phyloP scores from a whole-genome alignment of 2,797 vertebrate genomes.

The Onychomys arenicola region DNA sequence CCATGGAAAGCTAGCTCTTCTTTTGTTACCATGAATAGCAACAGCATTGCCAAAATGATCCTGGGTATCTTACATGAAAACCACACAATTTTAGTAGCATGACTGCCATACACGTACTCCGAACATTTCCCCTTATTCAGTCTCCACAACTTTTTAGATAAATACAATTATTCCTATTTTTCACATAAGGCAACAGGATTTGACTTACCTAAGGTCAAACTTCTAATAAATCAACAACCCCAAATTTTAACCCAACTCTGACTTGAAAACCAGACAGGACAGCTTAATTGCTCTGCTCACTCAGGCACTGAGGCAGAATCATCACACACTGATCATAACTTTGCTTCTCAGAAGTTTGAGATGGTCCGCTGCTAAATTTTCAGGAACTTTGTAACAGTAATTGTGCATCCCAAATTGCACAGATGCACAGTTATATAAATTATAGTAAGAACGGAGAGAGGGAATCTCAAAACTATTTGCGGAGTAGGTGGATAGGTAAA shows the following conservation, averaged over 20 bases:
- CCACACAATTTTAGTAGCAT: not conserved
- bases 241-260: not conserved
- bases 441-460: not conserved
- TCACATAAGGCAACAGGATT: not conserved
- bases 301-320: not conserved
- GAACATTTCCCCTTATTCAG: not conserved
- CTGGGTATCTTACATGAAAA: not conserved
- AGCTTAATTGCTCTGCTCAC: not conserved
- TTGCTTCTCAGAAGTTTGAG: not conserved
- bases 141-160: not conserved
- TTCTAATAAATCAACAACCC: not conserved
- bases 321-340: not conserved
- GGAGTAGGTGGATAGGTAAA: not conserved
- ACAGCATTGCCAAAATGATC: not conserved
- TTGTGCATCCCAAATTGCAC: not conserved
- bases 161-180: not conserved
- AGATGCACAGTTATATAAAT: constrained; percentile 20
- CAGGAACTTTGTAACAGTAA: not conserved
- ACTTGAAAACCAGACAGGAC: not conserved
- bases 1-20: not conserved
- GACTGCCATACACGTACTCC: not conserved
- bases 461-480: constrained; percentile 25
- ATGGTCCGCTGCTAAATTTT: not conserved
- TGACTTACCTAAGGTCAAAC: not conserved
- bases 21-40: not conserved